Conservation (phyloP, 1,140 invertebrate species). For the Drosophila albomicans region DNA sequence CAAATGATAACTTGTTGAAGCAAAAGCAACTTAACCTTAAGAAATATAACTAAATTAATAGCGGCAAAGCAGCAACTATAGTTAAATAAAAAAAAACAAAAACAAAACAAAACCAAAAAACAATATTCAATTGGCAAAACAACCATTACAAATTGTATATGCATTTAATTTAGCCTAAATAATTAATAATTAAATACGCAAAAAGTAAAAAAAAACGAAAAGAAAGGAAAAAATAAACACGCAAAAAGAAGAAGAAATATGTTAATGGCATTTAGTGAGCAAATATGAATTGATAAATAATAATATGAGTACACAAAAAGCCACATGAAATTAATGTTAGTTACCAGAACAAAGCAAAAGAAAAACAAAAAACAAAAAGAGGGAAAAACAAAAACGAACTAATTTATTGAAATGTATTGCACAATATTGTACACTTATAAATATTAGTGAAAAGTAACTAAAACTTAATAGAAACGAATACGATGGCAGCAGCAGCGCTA, state of each 20-base stretch:
- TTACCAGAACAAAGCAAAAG: slow-evolving; percentile 35
- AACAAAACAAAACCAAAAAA: slow-evolving; percentile 4
- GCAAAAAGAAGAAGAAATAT: slow-evolving; percentile 45
- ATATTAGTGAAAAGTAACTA: slow-evolving; percentile 54
- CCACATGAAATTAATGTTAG: slow-evolving; percentile 59
- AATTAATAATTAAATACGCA: slow-evolving; percentile 41
- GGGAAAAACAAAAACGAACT: slow-evolving; percentile 67
- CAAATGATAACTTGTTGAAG: slow-evolving; percentile 58
- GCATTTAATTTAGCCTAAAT: slow-evolving; percentile 76
- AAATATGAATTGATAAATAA: slow-evolving; percentile 65
- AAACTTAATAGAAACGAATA: slow-evolving; percentile 48
- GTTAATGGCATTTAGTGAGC: slow-evolving; percentile 60
- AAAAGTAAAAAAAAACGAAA: not conserved
- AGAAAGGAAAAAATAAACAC: slow-evolving; percentile 15
- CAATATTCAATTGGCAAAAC: slow-evolving; percentile 58
- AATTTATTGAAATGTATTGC: slow-evolving; percentile 83
- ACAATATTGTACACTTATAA: slow-evolving; percentile 80
- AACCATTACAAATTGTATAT: slow-evolving; percentile 79
- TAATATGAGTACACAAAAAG: slow-evolving; percentile 41
- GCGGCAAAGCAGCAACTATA: slow-evolving; percentile 76
- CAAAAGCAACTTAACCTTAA: slow-evolving; percentile 61
- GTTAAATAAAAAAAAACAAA: slow-evolving; percentile 49
- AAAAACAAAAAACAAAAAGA: slow-evolving; percentile 36
- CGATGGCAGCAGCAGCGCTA: slow-evolving; percentile 40
- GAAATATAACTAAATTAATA: slow-evolving; percentile 65